Percentiles rank a stretch among this genome's conserved stretches.
Conservation (phyloP, 1,140 invertebrate species). For the Drosophila lini region DNA sequence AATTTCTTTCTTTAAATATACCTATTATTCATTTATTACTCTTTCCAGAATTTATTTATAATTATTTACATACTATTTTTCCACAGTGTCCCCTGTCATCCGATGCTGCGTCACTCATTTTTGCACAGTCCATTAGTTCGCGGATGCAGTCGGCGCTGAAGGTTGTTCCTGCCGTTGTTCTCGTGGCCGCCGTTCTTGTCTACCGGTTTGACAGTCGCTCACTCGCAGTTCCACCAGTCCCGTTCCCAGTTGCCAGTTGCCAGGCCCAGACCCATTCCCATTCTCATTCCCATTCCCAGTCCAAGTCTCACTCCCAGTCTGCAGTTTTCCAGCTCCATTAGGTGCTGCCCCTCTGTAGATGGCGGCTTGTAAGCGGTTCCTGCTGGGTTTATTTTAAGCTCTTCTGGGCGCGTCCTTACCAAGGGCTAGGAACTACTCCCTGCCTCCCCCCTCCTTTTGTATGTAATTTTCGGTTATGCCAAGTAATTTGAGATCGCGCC, state of each 20-base stretch:
- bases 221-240: conserved; percentile 36
- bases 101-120: conserved; percentile 80
- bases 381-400: conserved; percentile 69
- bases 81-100: conserved; percentile 19
- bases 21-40: neutral
- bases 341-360: conserved; percentile 41
- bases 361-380: conserved; percentile 33
- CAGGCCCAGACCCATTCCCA: conserved; percentile 9
- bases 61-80: neutral
- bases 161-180: conserved; percentile 54
- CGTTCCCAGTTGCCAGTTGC: conserved; percentile 32
- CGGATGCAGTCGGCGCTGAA: conserved; percentile 74
- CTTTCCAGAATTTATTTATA: neutral
- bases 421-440: conserved; percentile 18
- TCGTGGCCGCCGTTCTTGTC: conserved; percentile 35
- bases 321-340: conserved; percentile 61
- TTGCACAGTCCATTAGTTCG: conserved; percentile 81
- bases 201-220: conserved; percentile 79
- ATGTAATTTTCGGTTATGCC: conserved; percentile 80
- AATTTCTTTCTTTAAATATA: neutral
- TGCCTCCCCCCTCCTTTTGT: conserved; percentile 40
- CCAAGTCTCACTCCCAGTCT: conserved; percentile 23
- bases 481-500: conserved; percentile 83
- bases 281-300: conserved; percentile 5
- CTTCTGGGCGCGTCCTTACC: conserved; percentile 63